Conservation (phyloP, 2,888 invertebrate genomes). For the Acrobasis suavella region DNA sequence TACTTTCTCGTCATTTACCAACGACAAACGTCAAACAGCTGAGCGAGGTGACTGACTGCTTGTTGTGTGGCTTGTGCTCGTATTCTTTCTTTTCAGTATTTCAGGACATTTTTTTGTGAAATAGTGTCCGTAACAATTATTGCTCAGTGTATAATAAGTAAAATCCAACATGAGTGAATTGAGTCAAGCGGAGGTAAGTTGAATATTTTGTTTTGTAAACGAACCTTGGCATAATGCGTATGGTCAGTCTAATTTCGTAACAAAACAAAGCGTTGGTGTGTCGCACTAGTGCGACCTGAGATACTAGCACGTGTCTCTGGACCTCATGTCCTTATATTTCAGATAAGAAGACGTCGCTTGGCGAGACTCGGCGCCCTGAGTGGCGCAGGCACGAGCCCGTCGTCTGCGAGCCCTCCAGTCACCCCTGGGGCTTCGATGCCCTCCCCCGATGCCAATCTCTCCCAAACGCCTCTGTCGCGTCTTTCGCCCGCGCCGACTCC, state of each 20-base stretch:
- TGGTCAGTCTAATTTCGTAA: constrained; percentile 81
- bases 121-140: constrained; percentile 50
- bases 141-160: constrained; percentile 45
- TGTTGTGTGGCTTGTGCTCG: constrained; percentile 71
- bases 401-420: constrained; percentile 76
- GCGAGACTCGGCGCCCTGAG: constrained; percentile 86
- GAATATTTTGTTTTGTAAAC: constrained; percentile 64
- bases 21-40: constrained; percentile 77
- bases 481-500: constrained; percentile 53
- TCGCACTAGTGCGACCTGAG: constrained; percentile 52
- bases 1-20: constrained; percentile 75
- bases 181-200: constrained; percentile 93
- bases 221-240: constrained; percentile 71
- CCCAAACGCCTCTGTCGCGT: constrained; percentile 46
- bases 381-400: constrained; percentile 72
- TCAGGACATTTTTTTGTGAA: constrained; percentile 56
- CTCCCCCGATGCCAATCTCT: constrained; percentile 46
- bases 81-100: constrained; percentile 60
- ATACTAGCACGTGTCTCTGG: constrained; percentile 56
- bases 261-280: constrained; percentile 78
- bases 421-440: constrained; percentile 69
- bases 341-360: constrained; percentile 90
- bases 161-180: constrained; percentile 88
- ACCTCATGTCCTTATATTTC: constrained; percentile 55
- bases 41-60: constrained; percentile 80